These are phyloP conservation scores for Parazoanthus atlanticus DNA, from an alignment of 92 coral and sea anemone species.

Conservation along the genomic window DNA sequence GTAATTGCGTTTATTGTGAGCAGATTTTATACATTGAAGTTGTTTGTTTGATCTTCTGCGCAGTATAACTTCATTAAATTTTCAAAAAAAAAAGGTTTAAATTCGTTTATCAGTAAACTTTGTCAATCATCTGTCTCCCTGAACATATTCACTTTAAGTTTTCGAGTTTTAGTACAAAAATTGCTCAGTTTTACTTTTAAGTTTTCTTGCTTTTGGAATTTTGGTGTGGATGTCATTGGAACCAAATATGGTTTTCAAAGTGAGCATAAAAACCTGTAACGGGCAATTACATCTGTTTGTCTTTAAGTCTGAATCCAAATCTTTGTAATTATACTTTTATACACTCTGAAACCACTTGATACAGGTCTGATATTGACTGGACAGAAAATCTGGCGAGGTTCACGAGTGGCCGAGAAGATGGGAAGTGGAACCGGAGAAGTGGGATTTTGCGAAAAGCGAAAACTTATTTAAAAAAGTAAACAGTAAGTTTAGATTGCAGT, in stretches of 20 bases:
- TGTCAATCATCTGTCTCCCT: neutral
- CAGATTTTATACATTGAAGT: no score
- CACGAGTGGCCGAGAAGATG: no score
- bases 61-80: neutral
- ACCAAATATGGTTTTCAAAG: constrained; percentile 11
- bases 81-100: no score
- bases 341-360: neutral
- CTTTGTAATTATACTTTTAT: neutral
- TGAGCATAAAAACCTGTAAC: neutral
- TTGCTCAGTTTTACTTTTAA: neutral
- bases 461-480: neutral
- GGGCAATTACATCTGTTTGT: constrained; percentile 10
- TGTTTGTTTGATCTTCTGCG: neutral
- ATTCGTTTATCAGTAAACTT: no score
- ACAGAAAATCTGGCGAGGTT: neutral
- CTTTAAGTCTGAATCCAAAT: neutral
- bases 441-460: no score
- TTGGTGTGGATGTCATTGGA: neutral
- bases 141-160: neutral
- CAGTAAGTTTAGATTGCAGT: neutral
- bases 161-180: neutral
- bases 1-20: no score
- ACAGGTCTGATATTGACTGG: neutral
- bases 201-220: constrained; percentile 6
- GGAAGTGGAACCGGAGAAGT: no score